phyloP scores from a whole-genome alignment of 2,113 vertebrate genomes.

The Barnardius zonarius region DNA sequence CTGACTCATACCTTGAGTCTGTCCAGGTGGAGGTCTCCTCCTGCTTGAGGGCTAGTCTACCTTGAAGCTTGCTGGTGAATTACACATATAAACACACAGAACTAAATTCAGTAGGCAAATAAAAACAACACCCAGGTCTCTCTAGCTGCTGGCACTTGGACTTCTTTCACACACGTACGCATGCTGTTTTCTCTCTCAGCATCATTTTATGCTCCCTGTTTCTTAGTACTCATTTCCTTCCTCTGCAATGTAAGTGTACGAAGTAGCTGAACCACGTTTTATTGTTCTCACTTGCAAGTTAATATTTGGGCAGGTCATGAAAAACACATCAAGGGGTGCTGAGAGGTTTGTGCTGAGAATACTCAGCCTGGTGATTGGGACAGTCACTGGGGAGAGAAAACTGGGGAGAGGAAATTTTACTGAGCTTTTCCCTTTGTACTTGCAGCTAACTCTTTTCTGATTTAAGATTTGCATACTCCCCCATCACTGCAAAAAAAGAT shows the following conservation, averaged over 20 bases:
- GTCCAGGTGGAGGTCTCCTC: neutral
- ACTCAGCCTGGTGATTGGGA: neutral
- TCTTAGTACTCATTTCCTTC: neutral
- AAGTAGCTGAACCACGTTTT: neutral
- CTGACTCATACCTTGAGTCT: neutral
- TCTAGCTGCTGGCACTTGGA: neutral
- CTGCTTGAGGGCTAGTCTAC: neutral
- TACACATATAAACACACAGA: neutral
- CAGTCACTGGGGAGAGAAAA: neutral
- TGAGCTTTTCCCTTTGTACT: neutral
- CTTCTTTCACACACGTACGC: neutral
- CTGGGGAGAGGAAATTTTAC: neutral
- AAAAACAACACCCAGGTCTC: neutral
- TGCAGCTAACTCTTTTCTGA: constrained; percentile 47
- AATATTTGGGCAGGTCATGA: neutral
- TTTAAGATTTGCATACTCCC: constrained; percentile 63
- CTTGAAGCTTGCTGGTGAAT: neutral
- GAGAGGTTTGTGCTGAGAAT: neutral
- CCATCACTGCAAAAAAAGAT: constrained; percentile 54
- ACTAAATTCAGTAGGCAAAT: neutral
- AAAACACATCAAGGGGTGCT: neutral
- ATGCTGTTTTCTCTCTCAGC: neutral
- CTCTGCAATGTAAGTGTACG: neutral
- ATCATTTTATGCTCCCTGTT: neutral
- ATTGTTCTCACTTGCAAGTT: neutral